Base-by-base conservation (phyloP, 2,888 invertebrate species). In the Napeogenes inachia region DNA sequence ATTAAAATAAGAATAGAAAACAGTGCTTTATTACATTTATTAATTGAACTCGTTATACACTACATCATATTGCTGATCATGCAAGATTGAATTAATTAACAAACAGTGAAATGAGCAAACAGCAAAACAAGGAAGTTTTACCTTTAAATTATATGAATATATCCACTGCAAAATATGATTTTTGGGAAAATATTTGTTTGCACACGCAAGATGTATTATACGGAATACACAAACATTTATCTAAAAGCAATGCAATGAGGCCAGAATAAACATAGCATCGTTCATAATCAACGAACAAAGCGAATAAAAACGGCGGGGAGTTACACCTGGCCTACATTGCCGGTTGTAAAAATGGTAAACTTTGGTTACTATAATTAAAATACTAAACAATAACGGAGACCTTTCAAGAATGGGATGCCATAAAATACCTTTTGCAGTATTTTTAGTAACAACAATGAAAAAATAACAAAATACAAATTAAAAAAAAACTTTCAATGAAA, bases 211-310 rank as follows among this genome's bases (percentile, higher is more conserved):
- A 53, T 55, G 21, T 47, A 64, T 57, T 47, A 56, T 35, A 21
- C 42, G 38, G 57, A 61, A 62, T 63, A 57, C 53, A 30, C 59
- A 45, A 54, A 64, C 62, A 67, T 68, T 64, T 68, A 63, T 70
- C 62, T 63, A 13, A 42, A 58, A 60, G 60, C 67, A 60, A 65
- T 65, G 69, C 68, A 69, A 70, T 70, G 68, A 68, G 57, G 62
- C 53, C 57, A 53, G 67, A 65, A 56, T 63, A 64, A 68, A 68
- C 64, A 65, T 66, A 57, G 60, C 70, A 73, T 73, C 69, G 71
- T 68, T 74, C 75, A 75, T 75, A 75, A 75, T 75, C 73, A 74
- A 70, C 72, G 66, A 72, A 73, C 71, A 73, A 73, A 72, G 72
- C 72, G 71, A 72, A 73, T 73, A 73, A 73, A 72, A 72, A 73